Evolutionary conservation across 1,140 invertebrate genomes (phyloP), one percentile per base, ranked within the genome.

Genomic region (Camponotus pennsylvanicus): DNA sequence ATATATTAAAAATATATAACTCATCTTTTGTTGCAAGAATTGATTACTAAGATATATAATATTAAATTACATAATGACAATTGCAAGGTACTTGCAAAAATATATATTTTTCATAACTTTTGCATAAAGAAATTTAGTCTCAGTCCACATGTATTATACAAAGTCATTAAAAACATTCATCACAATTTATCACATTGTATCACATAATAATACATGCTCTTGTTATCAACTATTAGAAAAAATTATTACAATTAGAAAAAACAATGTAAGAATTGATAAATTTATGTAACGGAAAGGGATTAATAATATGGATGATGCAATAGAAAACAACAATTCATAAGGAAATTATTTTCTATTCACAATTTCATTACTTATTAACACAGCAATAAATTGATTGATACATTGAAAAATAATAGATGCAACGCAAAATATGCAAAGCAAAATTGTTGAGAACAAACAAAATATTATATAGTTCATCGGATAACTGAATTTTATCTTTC

Each of bases 71-170:
- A 27, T 27, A 27, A 27, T 27, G 27, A 27, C 27, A 27, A 27
- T 27, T 27, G 27, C 27, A 6, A 49, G 18, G 18, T 0, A 13
- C 11, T 64, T 32, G 27, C 18, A 27, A 27, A 49, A 45, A 78
- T 64, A 45, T 52, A 15, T 77, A 45, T 32, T 42, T 63, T 64
- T 34, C n/a, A 34, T 9, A 49, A 18, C 37, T 49, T 63, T 78
- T 77, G 40, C 8, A 49, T 63, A 32, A 45, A 11, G 15, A 59
- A 40, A 59, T 27, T 52, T 59, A 64, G 2, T 64, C n/a, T 9
- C 5, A 63, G 4, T 42, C 8, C 8, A 78, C 7, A 40, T 32
- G 7, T 13, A 2, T 77, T 61, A 32, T 42, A 18, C 45, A 4
- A 64, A 37, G 4, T 55, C 1, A 5, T 55, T 7, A 73, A 1